These are phyloP conservation scores for Agrotis segetum DNA, from an alignment of 2,888 invertebrate genomes.

Conservation along the genomic window DNA sequence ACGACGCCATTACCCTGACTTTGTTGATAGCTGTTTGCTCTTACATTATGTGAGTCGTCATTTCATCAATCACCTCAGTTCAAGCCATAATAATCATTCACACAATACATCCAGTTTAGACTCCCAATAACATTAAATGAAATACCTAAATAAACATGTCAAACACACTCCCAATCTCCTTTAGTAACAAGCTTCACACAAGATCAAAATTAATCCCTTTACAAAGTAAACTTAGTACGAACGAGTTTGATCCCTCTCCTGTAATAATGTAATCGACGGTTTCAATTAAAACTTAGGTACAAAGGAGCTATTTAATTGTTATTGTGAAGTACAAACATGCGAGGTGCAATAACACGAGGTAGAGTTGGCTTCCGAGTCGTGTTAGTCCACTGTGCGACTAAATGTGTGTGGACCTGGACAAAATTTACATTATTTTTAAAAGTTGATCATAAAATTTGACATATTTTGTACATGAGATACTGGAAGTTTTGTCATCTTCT, in stretches of 20 bases:
- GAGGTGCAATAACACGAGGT: conserved; percentile 69
- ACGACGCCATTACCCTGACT: too few relatives aligned
- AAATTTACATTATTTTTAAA: not conserved
- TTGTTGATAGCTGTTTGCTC: too few relatives aligned
- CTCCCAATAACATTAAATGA: not conserved
- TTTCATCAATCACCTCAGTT: too few relatives aligned
- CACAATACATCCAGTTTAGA: too few relatives aligned
- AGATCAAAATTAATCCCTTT: conserved; percentile 37
- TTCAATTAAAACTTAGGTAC: conserved; percentile 63
- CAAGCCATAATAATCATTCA: too few relatives aligned
- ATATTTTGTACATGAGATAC: conserved; percentile 49
- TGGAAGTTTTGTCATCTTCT: conserved; percentile 59
- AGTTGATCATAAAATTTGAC: not conserved
- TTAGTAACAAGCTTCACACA: conserved; percentile 4
- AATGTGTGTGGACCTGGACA: not conserved
- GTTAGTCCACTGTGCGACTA: conserved; percentile 63
- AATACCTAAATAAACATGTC: not conserved
- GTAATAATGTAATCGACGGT: conserved; percentile 55
- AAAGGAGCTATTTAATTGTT: conserved; percentile 63
- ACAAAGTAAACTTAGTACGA: conserved; percentile 37
- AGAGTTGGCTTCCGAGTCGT: conserved; percentile 62
- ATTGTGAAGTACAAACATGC: conserved; percentile 56
- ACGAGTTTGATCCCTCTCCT: conserved; percentile 26
- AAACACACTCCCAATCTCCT: not conserved
- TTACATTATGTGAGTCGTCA: too few relatives aligned